A percentile compares a stretch with the other conserved stretches of the same genome.
phyloP scores from a whole-genome alignment of 2,888 invertebrate species.

The Schizotus pectinicornis region DNA sequence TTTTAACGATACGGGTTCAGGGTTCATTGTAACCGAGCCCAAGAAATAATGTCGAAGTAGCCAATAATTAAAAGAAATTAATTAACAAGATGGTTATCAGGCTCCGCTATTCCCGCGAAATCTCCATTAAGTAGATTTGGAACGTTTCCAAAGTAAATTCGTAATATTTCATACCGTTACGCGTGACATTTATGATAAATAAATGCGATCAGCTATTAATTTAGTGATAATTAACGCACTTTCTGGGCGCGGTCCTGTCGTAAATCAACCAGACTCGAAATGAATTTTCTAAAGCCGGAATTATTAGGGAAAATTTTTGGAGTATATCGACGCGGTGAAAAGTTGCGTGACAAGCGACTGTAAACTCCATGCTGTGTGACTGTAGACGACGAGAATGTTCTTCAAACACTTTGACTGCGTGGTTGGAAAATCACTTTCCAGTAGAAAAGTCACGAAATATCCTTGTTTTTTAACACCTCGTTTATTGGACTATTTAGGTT shows the following conservation, averaged over 20 bases:
- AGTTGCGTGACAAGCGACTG: slow-evolving; percentile 23
- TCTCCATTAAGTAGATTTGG: slow-evolving; percentile 33
- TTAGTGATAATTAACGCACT: slow-evolving; percentile 30
- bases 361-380: slow-evolving; percentile 14
- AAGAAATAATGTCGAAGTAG: background rate
- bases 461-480: slow-evolving; percentile 40
- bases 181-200: slow-evolving; percentile 38
- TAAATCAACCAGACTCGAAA: slow-evolving; percentile 21
- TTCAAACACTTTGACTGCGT: slow-evolving; percentile 18
- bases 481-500: slow-evolving; percentile 25
- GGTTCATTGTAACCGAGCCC: slow-evolving; percentile 28
- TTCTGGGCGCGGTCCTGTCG: slow-evolving; percentile 18
- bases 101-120: slow-evolving; percentile 19
- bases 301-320: too few relatives aligned
- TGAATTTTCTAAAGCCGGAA: background rate
- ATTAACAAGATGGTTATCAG: slow-evolving; percentile 10
- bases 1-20: slow-evolving; percentile 23
- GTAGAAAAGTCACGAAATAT: slow-evolving; percentile 42
- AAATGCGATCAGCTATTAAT: slow-evolving; percentile 33
- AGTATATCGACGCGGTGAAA: background rate
- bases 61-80: slow-evolving; percentile 18
- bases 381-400: slow-evolving; percentile 27
- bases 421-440: slow-evolving; percentile 24
- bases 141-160: slow-evolving; percentile 33
- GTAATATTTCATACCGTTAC: slow-evolving; percentile 34